phyloP scores from a whole-genome alignment of 1,140 invertebrate genomes.

The Dinothrombium tinctorium region DNA sequence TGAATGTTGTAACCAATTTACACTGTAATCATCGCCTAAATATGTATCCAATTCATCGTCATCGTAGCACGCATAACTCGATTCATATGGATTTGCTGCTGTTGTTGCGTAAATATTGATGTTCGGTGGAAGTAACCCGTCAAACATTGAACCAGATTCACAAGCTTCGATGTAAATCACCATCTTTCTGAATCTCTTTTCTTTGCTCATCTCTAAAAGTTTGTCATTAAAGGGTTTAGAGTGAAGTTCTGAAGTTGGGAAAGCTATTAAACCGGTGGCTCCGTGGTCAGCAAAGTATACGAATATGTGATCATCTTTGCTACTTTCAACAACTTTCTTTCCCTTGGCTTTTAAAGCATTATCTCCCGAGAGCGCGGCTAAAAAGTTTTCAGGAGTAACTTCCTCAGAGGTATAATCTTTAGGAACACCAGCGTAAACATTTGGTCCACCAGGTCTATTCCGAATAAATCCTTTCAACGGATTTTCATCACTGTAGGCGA shows the following conservation, averaged over 20 bases:
- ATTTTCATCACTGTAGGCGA: slow-evolving; percentile 30
- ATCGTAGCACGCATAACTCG: slow-evolving; percentile 31
- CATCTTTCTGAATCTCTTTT: slow-evolving; percentile 25
- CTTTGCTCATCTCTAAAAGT: slow-evolving; percentile 23
- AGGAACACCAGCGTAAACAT: slow-evolving; percentile 32
- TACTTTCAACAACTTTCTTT: slow-evolving; percentile 25
- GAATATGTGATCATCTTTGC: slow-evolving; percentile 33
- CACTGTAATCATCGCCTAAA: slow-evolving; percentile 35
- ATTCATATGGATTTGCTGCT: slow-evolving; percentile 33
- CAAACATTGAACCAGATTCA: slow-evolving; percentile 41
- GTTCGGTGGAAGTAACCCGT: slow-evolving; percentile 28
- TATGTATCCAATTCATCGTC: slow-evolving; percentile 28
- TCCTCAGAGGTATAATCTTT: slow-evolving; percentile 31
- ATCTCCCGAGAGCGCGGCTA: slow-evolving; percentile 30
- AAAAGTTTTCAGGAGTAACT: slow-evolving; percentile 27
- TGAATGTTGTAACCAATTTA: slow-evolving; percentile 41
- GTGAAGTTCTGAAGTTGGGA: slow-evolving; percentile 25
- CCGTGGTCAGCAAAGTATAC: slow-evolving; percentile 42
- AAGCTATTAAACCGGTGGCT: slow-evolving; percentile 30
- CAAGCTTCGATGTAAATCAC: slow-evolving; percentile 40
- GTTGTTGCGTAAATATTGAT: slow-evolving; percentile 37
- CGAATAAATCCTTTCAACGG: slow-evolving; percentile 32
- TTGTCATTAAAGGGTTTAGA: slow-evolving; percentile 22
- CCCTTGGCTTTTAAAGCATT: slow-evolving; percentile 11
- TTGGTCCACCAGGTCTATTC: slow-evolving; percentile 30